Evolutionary conservation across 2,888 invertebrate genomes (phyloP), one percentile per base, ranked within the genome.

Genomic region (Ochlodes sylvanus): DNA sequence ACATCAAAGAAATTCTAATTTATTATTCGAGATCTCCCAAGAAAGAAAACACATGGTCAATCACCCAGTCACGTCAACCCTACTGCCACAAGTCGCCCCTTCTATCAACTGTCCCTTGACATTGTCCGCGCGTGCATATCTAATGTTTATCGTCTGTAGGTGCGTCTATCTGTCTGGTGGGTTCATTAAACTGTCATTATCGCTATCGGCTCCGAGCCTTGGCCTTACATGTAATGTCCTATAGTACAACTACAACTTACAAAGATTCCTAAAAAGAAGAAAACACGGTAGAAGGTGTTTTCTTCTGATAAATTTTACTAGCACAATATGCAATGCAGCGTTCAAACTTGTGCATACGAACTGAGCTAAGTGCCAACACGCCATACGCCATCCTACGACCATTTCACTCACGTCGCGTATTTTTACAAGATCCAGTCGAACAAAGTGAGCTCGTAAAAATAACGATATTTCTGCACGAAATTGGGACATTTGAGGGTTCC

Each of bases 171-270:
- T 38, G 38, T 47, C 42, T 38, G 34, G 47, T 41, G 50, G 41
- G 65, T 58, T 65, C 57, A 27, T 58, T 50, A 50, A 65, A 65
- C 65, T 65, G 21, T 12, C 50, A 44, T 47, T 58, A 65, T 50
- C 57, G 52, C 52, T 27, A 38, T 57, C 47, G 44, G 17, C 38
- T 54, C 42, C 2, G 55, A 14, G 12, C 19, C 57, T 38, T 58
- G 65, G 57, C 57, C 57, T 58, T 27, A 19, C 12, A n/a, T n/a
- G n/a, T 9, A 38, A 38, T 38, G 38, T 9, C 38, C 12, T n/a
- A n/a, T n/a, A 38, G 12, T 38, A 10, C 12, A 38, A 38, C 12
- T 38, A 10, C 38, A 0, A 38, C 5, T n/a, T n/a, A n/a, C n/a
- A n/a, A n/a, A n/a, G n/a, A n/a, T n/a, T n/a, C n/a, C n/a, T n/a